Percentiles rank a stretch among this genome's conserved stretches.
phyloP scores from a whole-genome alignment of 2,888 invertebrate genomes.

The Drosophila tanythrix region DNA sequence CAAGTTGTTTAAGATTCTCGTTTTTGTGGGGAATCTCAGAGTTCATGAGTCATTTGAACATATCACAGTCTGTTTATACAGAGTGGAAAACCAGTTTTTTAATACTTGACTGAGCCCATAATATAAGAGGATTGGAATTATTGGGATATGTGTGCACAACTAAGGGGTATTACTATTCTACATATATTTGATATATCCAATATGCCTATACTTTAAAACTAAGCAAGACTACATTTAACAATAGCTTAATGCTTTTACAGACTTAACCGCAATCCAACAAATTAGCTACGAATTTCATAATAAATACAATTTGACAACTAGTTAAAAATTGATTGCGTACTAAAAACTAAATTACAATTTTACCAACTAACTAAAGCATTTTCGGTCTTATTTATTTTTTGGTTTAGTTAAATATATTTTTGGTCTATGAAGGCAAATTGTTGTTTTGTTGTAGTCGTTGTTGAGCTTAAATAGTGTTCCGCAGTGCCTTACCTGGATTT shows the following conservation, averaged over 20 bases:
- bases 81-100: conserved; percentile 33
- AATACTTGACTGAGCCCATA: conserved; percentile 29
- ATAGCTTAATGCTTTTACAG: conserved; percentile 45
- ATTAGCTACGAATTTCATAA: conserved; percentile 33
- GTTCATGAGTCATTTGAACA: conserved; percentile 31
- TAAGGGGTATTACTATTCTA: conserved; percentile 13
- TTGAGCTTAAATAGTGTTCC: conserved; percentile 60
- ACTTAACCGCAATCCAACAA: conserved; percentile 49
- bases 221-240: conserved; percentile 21
- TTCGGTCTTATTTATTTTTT: conserved; percentile 22
- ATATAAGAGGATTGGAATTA: conserved; percentile 32
- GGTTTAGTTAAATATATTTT: conserved; percentile 30
- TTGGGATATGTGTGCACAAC: conserved; percentile 50
- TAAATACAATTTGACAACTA: conserved; percentile 28
- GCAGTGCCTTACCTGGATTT: conserved; percentile 85
- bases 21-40: conserved; percentile 42
- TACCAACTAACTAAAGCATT: conserved; percentile 50
- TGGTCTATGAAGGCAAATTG: conserved; percentile 40
- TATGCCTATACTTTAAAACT: conserved; percentile 4
- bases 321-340: conserved; percentile 31
- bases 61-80: conserved; percentile 51
- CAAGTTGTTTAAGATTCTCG: neutral
- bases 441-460: conserved; percentile 9
- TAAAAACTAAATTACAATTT: conserved; percentile 29
- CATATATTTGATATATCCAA: conserved; percentile 6